Evolutionary conservation across 2,888 invertebrate species (phyloP), one percentile per base, ranked within the genome.

Genomic region (Amphipoea oculea): DNA sequence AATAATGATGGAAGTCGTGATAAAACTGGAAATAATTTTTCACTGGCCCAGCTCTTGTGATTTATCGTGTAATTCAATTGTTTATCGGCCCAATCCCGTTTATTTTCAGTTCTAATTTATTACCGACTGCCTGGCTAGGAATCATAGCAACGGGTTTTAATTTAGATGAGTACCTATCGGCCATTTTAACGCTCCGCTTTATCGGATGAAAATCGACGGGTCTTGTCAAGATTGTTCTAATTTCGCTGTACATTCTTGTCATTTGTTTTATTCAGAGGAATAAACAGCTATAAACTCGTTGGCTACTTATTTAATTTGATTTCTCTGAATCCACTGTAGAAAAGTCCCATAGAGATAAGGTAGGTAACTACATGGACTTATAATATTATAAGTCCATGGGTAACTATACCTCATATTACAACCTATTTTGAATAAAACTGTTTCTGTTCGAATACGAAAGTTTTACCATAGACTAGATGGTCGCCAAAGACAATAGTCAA

Each of bases 61-160:
- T 91, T 91, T 91, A 91, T 89, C 79, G 79, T 82, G 82, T 88
- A 88, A 89, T 88, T 84, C 85, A 86, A 90, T 88, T 90, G 86
- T 90, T 91, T 91, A 89, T 89, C 80, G 81, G 79, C 75, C 74
- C 82, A 84, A 88, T 87, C 81, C 82, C 74, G 88, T 90, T 88
- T 89, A 90, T 89, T 91, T 90, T 89, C 67, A 81, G 48, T 79
- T 79, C 78, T 88, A 86, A 89, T 90, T 92, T 90, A 90, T 89
- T 84, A 84, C 85, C 23, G 70, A 72, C 73, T 78, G 87, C 79
- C 73, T 78, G 82, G 12, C 65, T 81, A 68, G 69, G 70, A 82
- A 84, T 83, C 79, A 79, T 76, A 86, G 82, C 76, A 82, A 76
- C 78, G 76, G 66, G 60, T 76, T 78, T 84, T 84, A 83, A 87